Base-by-base conservation (phyloP, 2,888 invertebrate genomes). In the Desoria tigrina region DNA sequence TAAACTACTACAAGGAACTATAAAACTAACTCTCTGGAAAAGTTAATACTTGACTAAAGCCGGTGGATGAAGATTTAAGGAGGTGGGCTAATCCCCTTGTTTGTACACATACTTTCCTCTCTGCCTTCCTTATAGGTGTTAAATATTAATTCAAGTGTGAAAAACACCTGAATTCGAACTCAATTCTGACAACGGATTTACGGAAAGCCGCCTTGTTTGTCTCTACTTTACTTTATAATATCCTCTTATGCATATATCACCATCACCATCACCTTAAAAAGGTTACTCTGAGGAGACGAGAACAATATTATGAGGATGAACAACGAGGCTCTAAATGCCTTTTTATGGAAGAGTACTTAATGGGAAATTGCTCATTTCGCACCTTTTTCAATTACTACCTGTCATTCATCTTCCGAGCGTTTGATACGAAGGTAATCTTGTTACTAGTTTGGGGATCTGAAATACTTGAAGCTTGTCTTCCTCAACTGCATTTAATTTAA, bases 321-420 rank as follows among this genome's bases (percentile, higher is more conserved):
- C 26, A 54, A 54, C 54, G 18, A 54, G 54, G 28, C 3, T 26
- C 54, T 54, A 54, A 54, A 54, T 54, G 37, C 32, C 45, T 62
- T 21, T 24, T 16, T 62, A 37, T 57, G 42, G 55, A 27, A 32
- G 32, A 55, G 37, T 66, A 61, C 51, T 53, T 58, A 45, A 21
- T 39, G 53, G 59, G 28, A 54, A 62, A 66, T 66, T 54, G 60
- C 42, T 50, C 60, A 54, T 63, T 67, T 67, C 66, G 56, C 66
- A 67, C 66, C 66, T 67, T 64, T 58, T 45, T 57, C 62, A 62
- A 62, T 62, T 62, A 59, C 58, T 58, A 39, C 42, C 37, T 56
- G 51, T 51, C 51, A 51, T 51, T 51, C 51, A 51, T 24, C 21
- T 26, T 51, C 16, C 14, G 7, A 6, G 16, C 4, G 18, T 45